Evolutionary conservation across 2,113 vertebrate genomes (phyloP).

Genomic region (Tursiops truncatus): DNA sequence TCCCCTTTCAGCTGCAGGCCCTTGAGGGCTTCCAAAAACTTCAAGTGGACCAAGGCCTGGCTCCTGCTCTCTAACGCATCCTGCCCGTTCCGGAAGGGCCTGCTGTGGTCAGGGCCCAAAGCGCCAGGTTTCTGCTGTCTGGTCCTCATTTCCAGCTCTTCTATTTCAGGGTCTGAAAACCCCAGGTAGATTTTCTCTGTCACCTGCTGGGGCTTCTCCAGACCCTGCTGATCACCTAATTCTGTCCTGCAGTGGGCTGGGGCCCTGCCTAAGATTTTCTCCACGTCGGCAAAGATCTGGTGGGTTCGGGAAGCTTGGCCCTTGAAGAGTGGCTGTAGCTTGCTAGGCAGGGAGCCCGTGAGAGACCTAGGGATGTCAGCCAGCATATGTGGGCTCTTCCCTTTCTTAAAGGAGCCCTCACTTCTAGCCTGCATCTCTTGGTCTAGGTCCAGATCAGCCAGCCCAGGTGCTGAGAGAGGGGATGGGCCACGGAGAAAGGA

Average conservation of each 20-base stretch:
- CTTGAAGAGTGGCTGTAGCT: constrained; percentile 64
- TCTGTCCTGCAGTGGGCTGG: constrained; percentile 13
- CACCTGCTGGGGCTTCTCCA: background rate
- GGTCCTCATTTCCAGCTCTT: constrained; percentile 55
- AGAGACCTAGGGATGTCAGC: background rate
- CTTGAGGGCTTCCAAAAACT: background rate
- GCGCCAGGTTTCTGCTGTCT: background rate
- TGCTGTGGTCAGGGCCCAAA: background rate
- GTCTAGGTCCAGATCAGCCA: constrained; percentile 67
- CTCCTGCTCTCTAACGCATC: background rate
- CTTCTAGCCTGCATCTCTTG: constrained; percentile 65
- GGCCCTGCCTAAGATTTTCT: constrained; percentile 64
- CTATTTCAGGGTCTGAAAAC: constrained; percentile 69
- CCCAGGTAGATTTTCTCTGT: constrained; percentile 34
- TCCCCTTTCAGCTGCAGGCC: background rate
- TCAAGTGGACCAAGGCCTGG: background rate
- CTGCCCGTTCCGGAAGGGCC: background rate
- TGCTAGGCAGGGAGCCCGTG: constrained; percentile 16
- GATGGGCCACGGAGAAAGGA: constrained; percentile 57
- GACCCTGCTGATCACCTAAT: constrained; percentile 17
- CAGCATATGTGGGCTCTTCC: background rate
- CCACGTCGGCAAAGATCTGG: constrained; percentile 62
- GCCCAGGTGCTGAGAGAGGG: constrained; percentile 29
- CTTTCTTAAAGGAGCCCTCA: constrained; percentile 63
- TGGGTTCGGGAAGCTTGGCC: constrained; percentile 48